Conservation (phyloP, 2,113 vertebrate species). For the Megalops atlanticus region DNA sequence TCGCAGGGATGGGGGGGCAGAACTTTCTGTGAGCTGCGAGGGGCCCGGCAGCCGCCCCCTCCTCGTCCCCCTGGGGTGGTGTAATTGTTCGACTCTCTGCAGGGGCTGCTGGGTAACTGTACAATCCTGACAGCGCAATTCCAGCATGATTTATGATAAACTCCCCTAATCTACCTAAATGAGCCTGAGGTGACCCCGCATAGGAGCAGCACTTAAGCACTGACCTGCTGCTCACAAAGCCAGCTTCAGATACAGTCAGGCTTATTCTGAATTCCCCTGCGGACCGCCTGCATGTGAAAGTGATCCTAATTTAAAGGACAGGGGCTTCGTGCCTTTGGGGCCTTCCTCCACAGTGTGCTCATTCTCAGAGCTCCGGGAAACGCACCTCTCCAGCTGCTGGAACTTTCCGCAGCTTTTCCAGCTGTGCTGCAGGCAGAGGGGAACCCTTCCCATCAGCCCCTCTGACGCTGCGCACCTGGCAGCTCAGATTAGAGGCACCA, state of each 20-base stretch:
- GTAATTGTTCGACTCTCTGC: constrained; percentile 49
- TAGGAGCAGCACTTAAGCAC: constrained; percentile 38
- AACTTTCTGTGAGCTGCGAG: no score
- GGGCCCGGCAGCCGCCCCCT: constrained; percentile 17
- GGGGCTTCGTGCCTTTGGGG: neutral
- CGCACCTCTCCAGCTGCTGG: neutral
- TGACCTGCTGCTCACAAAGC: constrained; percentile 23
- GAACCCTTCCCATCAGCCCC: neutral
- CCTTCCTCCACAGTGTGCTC: neutral
- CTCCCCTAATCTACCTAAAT: constrained; percentile 36
- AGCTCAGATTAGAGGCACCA: no score
- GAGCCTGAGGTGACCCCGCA: constrained; percentile 38
- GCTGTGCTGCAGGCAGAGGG: neutral
- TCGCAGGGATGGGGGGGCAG: neutral
- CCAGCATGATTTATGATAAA: constrained; percentile 49
- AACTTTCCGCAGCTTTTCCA: neutral
- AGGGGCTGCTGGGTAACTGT: constrained; percentile 33
- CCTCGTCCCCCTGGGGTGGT: constrained; percentile 18
- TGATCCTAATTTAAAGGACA: constrained; percentile 38
- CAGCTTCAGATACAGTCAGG: neutral
- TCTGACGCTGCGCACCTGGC: neutral
- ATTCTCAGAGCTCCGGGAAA: neutral
- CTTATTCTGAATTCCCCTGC: neutral
- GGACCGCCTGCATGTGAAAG: constrained; percentile 29
- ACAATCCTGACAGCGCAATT: constrained; percentile 48